Conservation (phyloP, 2,113 vertebrate species). For the Cathartes aura region DNA sequence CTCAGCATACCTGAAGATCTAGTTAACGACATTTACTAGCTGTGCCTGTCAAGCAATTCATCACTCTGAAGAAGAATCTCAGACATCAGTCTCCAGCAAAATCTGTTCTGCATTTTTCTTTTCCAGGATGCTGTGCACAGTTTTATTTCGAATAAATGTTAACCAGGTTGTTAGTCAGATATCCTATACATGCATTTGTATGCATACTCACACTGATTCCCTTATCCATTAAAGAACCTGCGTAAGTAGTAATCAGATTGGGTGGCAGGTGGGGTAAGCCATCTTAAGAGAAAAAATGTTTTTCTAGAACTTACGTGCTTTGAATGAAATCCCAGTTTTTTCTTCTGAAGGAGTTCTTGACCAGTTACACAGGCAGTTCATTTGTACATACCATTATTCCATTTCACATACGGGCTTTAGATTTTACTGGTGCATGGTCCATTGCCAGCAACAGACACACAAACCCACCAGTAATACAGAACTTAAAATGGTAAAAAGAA, state of each 20-base stretch:
- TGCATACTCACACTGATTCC: background rate
- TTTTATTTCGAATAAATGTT: background rate
- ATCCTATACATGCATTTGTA: background rate
- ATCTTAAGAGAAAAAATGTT: background rate
- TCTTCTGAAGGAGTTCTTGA: background rate
- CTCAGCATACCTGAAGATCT: background rate
- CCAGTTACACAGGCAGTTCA: background rate
- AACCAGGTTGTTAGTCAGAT: background rate
- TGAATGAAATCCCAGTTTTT: background rate
- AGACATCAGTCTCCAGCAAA: background rate
- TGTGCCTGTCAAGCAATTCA: background rate
- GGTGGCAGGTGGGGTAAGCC: background rate
- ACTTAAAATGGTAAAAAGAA: background rate
- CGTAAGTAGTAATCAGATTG: accelerated
- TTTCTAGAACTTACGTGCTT: background rate
- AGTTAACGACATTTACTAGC: background rate
- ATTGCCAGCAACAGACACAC: background rate
- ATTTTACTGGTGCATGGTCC: background rate
- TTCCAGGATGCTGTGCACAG: background rate
- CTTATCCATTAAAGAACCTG: background rate
- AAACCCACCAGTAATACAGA: background rate
- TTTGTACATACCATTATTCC: background rate
- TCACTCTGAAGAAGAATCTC: background rate
- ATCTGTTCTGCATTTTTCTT: background rate
- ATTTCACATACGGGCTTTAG: background rate